phyloP scores from a whole-genome alignment of 2,888 invertebrate species.

The Eupithecia dodoneata region DNA sequence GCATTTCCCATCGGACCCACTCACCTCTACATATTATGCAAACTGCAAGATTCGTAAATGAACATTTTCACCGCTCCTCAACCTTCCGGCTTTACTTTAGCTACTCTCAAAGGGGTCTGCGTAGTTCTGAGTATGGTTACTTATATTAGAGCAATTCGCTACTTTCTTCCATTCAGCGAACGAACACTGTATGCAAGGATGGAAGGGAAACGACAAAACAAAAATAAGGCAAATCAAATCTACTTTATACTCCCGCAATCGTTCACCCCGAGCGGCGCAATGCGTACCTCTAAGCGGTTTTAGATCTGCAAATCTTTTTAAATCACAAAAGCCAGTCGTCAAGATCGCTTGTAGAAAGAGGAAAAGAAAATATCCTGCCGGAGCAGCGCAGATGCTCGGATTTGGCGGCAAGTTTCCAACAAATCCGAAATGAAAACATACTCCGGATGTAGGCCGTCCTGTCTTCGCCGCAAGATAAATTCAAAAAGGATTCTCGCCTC shows the following conservation, averaged over 20 bases:
- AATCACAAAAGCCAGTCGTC: conserved; percentile 81
- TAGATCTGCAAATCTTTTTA: conserved; percentile 79
- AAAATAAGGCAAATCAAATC: conserved; percentile 9
- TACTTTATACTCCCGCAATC: conserved; percentile 37
- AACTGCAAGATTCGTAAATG: background rate
- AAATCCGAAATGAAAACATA: conserved; percentile 83
- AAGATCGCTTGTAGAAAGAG: conserved; percentile 77
- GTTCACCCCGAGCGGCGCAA: conserved; percentile 54
- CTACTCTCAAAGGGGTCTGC: background rate
- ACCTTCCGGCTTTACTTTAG: background rate
- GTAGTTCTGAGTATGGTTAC: background rate
- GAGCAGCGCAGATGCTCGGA: conserved; percentile 74
- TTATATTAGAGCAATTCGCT: background rate
- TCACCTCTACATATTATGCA: background rate
- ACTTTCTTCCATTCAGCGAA: background rate
- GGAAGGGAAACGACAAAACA: background rate
- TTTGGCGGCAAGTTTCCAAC: conserved; percentile 76
- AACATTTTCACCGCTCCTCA: background rate
- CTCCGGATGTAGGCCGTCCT: conserved; percentile 74
- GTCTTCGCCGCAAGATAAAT: conserved; percentile 71
- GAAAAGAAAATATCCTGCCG: conserved; percentile 79
- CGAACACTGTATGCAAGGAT: background rate
- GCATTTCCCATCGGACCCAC: background rate
- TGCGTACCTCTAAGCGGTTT: conserved; percentile 72
- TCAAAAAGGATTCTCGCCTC: conserved; percentile 72